A percentile compares a stretch with the other conserved stretches of the same genome.
Evolutionary conservation across 2,888 invertebrate genomes (phyloP).

Genomic region (Apamea crenata): DNA sequence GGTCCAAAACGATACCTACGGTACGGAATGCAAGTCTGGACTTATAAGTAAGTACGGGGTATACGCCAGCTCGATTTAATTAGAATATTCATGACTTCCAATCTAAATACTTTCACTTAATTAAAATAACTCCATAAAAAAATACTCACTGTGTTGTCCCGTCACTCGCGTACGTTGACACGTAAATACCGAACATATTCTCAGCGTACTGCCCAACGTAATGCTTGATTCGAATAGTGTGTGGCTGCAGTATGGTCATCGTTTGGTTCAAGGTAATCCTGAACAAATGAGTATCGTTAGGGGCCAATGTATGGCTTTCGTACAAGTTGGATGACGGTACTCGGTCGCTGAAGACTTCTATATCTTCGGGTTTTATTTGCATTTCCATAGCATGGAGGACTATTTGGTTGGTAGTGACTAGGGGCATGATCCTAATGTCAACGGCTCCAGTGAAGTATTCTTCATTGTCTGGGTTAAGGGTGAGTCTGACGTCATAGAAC

Average conservation of each 20-base stretch:
- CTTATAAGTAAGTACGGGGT: not conserved
- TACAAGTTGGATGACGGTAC: conserved; percentile 67
- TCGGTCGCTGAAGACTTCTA: conserved; percentile 71
- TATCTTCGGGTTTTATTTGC: conserved; percentile 67
- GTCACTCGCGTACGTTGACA: conserved; percentile 87
- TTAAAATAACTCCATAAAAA: conserved; percentile 22
- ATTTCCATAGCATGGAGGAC: conserved; percentile 88
- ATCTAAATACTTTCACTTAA: conserved; percentile 21
- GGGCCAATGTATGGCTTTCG: conserved; percentile 65
- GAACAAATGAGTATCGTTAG: conserved; percentile 86
- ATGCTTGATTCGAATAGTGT: conserved; percentile 87
- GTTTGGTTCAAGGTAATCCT: conserved; percentile 81
- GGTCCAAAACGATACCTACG: not conserved
- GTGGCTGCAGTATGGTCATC: conserved; percentile 79
- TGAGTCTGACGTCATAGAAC: conserved; percentile 88
- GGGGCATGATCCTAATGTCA: conserved; percentile 80
- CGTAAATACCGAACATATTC: conserved; percentile 92
- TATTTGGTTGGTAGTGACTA: conserved; percentile 75
- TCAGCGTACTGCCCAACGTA: conserved; percentile 90
- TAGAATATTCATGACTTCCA: not conserved
- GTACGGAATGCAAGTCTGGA: not conserved
- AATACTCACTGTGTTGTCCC: conserved; percentile 78
- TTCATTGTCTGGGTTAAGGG: conserved; percentile 83
- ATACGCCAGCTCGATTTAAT: not conserved
- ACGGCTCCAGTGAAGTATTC: conserved; percentile 86